Evolutionary conservation across 2,888 invertebrate genomes (phyloP), one percentile per base, ranked within the genome.

Genomic region (Spicauda simplicius): DNA sequence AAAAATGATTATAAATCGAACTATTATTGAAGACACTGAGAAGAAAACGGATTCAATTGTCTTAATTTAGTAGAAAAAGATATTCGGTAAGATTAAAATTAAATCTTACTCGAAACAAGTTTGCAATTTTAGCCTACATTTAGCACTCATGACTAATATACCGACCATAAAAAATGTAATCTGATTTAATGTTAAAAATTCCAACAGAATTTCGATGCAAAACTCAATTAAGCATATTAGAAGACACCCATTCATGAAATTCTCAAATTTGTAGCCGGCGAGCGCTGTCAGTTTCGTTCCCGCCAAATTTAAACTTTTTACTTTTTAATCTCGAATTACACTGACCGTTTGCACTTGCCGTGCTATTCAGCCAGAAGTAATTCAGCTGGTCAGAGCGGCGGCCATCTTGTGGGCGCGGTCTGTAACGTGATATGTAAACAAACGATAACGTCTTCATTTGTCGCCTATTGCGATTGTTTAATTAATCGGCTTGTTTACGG

Each of bases 361-460:
- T 70, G 37, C 61, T 66, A 73, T 69, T 75, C 72, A 72, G 70
- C 72, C 72, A 75, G 74, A 75, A 76, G 68, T 76, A 76, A 76
- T 75, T 73, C 71, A 67, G 60, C 64, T 72, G 74, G 72, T 67
- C 69, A 69, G 64, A 50, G 54, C 70, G 72, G 71, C 83, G 76
- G 82, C 83, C 84, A 84, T 83, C 75, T 84, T 83, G 79, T 78
- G 79, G 80, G 83, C 81, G 81, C 78, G 79, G 77, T 76, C 71
- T 75, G 76, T 76, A 79, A 79, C 74, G 57, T 73, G 74, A 80
- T 79, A 79, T 77, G 80, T 81, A 78, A 80, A 81, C 77, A 77
- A 70, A 71, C 66, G 66, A 48, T 66, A 66, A 68, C 71, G 69
- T 70, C 70, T 65, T 69, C 64, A 69, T 67, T 64, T 69, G 65